These are phyloP conservation scores for Nephrocerus scutellatus DNA, from an alignment of 2,888 invertebrate genomes.

Conservation along the genomic window DNA sequence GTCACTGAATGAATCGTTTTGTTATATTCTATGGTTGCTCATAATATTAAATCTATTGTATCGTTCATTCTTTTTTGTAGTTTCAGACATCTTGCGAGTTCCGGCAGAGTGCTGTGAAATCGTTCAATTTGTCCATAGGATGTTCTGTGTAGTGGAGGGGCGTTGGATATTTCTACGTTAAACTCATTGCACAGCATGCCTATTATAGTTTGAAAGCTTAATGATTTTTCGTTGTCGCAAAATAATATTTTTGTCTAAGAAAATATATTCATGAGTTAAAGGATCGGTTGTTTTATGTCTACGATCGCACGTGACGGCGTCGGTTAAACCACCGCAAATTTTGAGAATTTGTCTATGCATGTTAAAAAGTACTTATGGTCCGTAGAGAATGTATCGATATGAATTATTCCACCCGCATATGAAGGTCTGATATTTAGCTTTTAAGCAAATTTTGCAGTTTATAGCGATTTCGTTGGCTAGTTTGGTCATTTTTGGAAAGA, in stretches of 20 bases:
- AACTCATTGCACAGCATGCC: conserved; percentile 7
- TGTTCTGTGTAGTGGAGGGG: conserved; percentile 8
- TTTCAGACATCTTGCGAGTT: conserved; percentile 10
- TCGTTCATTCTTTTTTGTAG: conserved; percentile 4
- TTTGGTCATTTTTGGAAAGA: too few species aligned
- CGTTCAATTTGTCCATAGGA: conserved; percentile 10
- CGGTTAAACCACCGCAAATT: conserved; percentile 11
- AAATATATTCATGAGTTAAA: conserved; percentile 7
- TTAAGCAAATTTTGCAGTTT: too few species aligned
- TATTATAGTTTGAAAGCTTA: conserved; percentile 8
- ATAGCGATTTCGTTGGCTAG: too few species aligned
- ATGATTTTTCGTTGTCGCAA: conserved; percentile 8
- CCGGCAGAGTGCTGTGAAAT: conserved; percentile 7
- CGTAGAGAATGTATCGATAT: conserved; percentile 5
- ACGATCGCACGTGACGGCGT: conserved; percentile 5
- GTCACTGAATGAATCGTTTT: conserved; percentile 12
- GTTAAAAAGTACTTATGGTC: too few species aligned
- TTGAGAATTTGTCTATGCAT: conserved; percentile 14
- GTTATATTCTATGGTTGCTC: conserved; percentile 5
- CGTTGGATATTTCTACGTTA: conserved; percentile 7
- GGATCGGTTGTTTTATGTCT: conserved; percentile 4
- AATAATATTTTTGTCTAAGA: conserved; percentile 7
- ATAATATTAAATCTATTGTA: conserved; percentile 2
- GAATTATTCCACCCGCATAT: conserved; percentile 3
- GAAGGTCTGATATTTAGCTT: conserved; percentile 5